Evolutionary conservation across 1,140 invertebrate species (phyloP), one percentile per base, ranked within the genome.

Genomic region (Ceratosolen solmsi): DNA sequence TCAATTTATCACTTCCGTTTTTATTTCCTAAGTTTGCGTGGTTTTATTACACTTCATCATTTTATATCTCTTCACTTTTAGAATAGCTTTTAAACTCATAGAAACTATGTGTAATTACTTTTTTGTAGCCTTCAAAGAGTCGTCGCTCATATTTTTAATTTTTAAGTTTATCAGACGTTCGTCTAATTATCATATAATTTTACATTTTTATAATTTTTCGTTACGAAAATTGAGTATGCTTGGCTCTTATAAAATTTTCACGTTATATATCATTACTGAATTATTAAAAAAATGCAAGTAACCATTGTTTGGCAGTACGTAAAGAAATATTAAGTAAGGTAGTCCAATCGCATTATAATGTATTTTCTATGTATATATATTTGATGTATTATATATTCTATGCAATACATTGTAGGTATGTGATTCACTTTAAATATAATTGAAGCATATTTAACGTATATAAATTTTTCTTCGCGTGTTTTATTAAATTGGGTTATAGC

Each of bases 401-500:
- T n/a, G n/a, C n/a, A n/a, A 7, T 36, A 51, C 27, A 25, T n/a
- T 54, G 15, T 9, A 38, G 56, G 22, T 5, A 75, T 25, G 33
- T 58, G 30, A 38, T 58, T n/a, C 49, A 15, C 22, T 2, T 38
- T 58, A 75, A 58, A 75, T 38, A 58, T 58, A 38, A 56, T 38
- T 58, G 22, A 74, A 58, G 17, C 54, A 77, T 20, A 38, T 76
- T 77, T 38, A 65, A 65, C 27, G 56, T 51, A 30, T 36, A 68
- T 41, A 78, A 41, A 33, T 56, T 41, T 36, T 71, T 54, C 33
- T 54, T 79, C 46, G 65, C 77, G 49, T 58, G 49, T 11, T 60
- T 65, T 58, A 11, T 54, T 51, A 71, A 79, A 79, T 30, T 79
- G 68, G 77, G 63, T 79, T 79, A 79, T n/a, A 68, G 77, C 51